Evolutionary conservation across 2,113 vertebrate genomes (phyloP), one percentile per base, ranked within the genome.

Genomic region (Oreamnos americanus): DNA sequence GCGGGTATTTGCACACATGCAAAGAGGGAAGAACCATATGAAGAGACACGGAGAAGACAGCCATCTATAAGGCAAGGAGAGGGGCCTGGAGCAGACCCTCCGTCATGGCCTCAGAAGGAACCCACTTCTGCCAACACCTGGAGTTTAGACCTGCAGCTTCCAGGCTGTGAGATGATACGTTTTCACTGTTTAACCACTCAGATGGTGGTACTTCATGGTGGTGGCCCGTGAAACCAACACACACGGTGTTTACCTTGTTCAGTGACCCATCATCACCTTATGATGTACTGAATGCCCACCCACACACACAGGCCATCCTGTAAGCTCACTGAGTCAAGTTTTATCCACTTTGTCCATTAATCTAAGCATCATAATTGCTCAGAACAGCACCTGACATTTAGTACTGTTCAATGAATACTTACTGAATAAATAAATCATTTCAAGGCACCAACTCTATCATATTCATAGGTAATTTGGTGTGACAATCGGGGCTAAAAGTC

Each of bases 51-150:
- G 36, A 58, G 47, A 33, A 60, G 43, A 28, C 2, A 1, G 10
- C 5, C 19, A 39, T 13, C n/a, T n/a, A 5, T 21, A 16, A 45
- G 49, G 39, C 23, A 33, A 23, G 12, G n/a, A 53, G 26, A 17
- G 17, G 23, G 53, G 6, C 49, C 21, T 2, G 36, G 58, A 10
- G 47, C n/a, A 67, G n/a, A 43, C 19, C 39, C 16, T 60, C 64
- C 1, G 2, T 39, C 64, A 1, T 0, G 1, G 33, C 6, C 47
- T 45, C 13, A 1, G 12, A 45, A 45, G 30, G 45, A 49, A 11
- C 14, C 11, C 15, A 6, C 17, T 13, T 13, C 4, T 51, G 26
- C 17, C 0, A 0, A 7, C 2, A 51, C 23, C 39, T 53, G 21
- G 43, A 85, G 84, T 39, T 71, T 79, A 45, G 21, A 33, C 8